Conservation (phyloP, 2,888 invertebrate genomes). For the Cephus rjabovi region DNA sequence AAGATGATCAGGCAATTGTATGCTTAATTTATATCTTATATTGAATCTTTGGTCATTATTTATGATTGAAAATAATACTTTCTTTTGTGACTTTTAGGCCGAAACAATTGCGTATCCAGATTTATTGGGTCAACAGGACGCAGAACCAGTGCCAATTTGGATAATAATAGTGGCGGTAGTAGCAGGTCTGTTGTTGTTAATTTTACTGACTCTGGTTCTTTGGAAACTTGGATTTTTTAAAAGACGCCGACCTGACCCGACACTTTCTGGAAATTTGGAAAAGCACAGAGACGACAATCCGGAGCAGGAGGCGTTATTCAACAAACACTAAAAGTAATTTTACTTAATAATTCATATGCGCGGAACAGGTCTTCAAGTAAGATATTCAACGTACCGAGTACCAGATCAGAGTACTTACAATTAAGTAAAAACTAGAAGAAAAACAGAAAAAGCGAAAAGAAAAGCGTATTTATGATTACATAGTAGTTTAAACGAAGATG, state of each 20-base stretch:
- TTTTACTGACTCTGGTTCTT: constrained; percentile 81
- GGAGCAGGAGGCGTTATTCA: constrained; percentile 63
- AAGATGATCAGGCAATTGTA: constrained; percentile 75
- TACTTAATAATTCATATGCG: not conserved
- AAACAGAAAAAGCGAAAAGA: not conserved
- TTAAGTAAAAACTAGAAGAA: not conserved
- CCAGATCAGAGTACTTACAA: not conserved
- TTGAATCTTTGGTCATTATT: not conserved
- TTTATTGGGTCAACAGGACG: constrained; percentile 78
- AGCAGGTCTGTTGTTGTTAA: constrained; percentile 84
- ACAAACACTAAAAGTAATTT: constrained; percentile 48
- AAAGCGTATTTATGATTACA: not conserved
- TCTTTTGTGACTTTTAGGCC: constrained; percentile 71
- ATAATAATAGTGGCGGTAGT: constrained; percentile 87
- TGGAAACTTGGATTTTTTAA: constrained; percentile 95
- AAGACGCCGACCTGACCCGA: constrained; percentile 85
- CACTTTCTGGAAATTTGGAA: constrained; percentile 82
- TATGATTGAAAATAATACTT: constrained; percentile 11
- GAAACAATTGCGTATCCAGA: constrained; percentile 88
- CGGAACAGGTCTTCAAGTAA: not conserved
- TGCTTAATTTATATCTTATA: constrained; percentile 44
- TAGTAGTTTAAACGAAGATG: not conserved
- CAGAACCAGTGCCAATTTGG: constrained; percentile 85
- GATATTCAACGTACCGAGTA: not conserved
- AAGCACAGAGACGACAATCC: constrained; percentile 81